Evolutionary conservation across 2,113 vertebrate species (phyloP), one percentile per base, ranked within the genome.

Genomic region (Cyprinus carpio): DNA sequence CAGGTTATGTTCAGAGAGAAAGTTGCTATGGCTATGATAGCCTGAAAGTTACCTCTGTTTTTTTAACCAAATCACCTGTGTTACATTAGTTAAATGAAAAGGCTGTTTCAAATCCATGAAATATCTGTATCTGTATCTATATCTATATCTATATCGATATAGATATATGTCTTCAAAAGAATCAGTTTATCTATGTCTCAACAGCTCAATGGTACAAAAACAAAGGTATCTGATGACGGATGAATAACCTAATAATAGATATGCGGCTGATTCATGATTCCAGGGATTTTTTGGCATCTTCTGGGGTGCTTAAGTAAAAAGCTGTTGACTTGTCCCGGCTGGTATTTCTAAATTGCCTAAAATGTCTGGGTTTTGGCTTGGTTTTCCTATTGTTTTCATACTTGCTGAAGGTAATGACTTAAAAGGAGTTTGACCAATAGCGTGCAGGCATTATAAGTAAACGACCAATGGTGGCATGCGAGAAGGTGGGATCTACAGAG

Each of bases 21-120:
- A 6, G 37, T 37, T 37, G 6, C 6, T 37, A 37, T 37, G 37
- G 37, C 31, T 34, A 34, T 4, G 31, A 40, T 40, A 40, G 37
- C 37, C 37, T 40, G 37, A 40, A 40, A 40, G 1, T 40, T 40
- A 40, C 37, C 37, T 40, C 37, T 4, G 31, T 34, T 34, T 34
- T 34, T 34, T 3, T 3, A 34, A 34, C 31, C 31, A 4, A 34
- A 34, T 67, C 27, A 67, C 64, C 15, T 67, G 13, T 67, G 64
- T 37, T 40, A 40, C 9, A 71, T 71, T 40, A 71, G 34, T 12
- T 23, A 37, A 31, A 67, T 18, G 13, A 62, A 65, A 67, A 37
- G 43, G 40, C 40, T 87, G 69, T 74, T 54, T 84, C n/a, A 83
- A 58, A 75, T 79, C 23, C n/a, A n/a, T n/a, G n/a, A n/a, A n/a